phyloP scores from a whole-genome alignment of 2,797 vertebrate species.

The Myripristis murdjan region DNA sequence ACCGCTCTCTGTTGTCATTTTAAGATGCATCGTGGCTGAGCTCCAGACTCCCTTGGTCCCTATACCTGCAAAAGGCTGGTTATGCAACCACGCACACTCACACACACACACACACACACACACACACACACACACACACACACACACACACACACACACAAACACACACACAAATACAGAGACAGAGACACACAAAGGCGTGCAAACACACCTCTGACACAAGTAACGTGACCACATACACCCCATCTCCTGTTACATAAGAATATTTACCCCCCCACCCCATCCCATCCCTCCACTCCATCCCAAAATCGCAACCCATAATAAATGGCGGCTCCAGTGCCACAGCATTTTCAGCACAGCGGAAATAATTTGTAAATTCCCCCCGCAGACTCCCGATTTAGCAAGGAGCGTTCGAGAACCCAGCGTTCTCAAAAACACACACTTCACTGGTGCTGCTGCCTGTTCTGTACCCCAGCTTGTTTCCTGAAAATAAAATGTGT shows the following conservation, averaged over 20 bases:
- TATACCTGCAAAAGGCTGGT: conserved; percentile 62
- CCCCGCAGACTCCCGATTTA: conserved; percentile 76
- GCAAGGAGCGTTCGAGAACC: conserved; percentile 60
- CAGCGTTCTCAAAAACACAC: conserved; percentile 67
- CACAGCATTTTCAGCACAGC: conserved; percentile 68
- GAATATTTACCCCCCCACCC: conserved; percentile 48
- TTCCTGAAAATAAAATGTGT: conserved; percentile 48
- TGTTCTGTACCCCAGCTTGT: conserved; percentile 15
- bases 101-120: conserved; percentile 16
- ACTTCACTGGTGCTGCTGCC: conserved; percentile 36
- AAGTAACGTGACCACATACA: conserved; percentile 30
- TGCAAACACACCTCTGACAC: too few species aligned
- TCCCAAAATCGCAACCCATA: conserved; percentile 47
- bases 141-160: neutral
- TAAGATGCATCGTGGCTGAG: conserved; percentile 62
- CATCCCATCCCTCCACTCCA: conserved; percentile 39
- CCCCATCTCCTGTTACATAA: conserved; percentile 58
- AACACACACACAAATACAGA: conserved; percentile 7
- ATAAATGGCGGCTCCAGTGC: conserved; percentile 62
- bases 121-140: conserved; percentile 2
- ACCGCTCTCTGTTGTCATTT: conserved; percentile 60
- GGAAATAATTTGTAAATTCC: conserved; percentile 80
- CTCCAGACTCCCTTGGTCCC: conserved; percentile 54
- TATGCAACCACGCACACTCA: conserved; percentile 54
- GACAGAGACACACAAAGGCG: too few species aligned